A percentile compares a stretch with the other conserved stretches of the same genome.
Conservation (phyloP, 2,113 vertebrate genomes). For the Catharus bicknelli region DNA sequence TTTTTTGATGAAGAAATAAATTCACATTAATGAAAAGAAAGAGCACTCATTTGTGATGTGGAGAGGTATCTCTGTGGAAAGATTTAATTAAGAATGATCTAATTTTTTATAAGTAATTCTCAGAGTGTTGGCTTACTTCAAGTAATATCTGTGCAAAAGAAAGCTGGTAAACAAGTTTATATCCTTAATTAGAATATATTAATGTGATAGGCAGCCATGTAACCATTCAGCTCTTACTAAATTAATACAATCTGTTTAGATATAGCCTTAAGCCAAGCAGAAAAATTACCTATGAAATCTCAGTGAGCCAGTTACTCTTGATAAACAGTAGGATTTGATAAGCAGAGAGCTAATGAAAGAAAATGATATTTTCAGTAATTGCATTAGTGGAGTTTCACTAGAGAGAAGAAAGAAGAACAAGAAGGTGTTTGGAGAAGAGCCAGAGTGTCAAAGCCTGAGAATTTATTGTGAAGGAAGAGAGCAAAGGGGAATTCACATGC, state of each 20-base stretch:
- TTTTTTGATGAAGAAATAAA: slow-evolving; percentile 29
- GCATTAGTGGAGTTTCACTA: not conserved
- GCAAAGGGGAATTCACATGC: not conserved
- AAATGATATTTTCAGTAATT: not conserved
- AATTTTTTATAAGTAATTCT: not conserved
- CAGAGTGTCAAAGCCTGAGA: not conserved
- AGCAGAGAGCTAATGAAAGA: not conserved
- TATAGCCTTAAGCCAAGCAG: not conserved
- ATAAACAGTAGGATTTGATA: not conserved
- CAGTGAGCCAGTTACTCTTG: not conserved
- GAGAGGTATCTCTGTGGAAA: not conserved
- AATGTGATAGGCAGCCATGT: not conserved
- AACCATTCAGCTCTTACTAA: not conserved
- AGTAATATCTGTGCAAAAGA: not conserved
- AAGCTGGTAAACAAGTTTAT: not conserved
- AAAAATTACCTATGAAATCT: not conserved
- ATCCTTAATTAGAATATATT: slow-evolving; percentile 8
- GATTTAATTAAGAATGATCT: slow-evolving; percentile 27
- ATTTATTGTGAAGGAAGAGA: not conserved
- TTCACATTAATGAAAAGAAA: slow-evolving; percentile 13
- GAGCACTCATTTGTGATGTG: not conserved
- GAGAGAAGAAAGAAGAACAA: not conserved
- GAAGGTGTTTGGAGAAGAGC: not conserved
- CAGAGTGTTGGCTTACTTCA: not conserved
- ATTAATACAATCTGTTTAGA: not conserved